These are phyloP conservation scores for Heliconius hortense DNA, from an alignment of 2,888 invertebrate genomes.

Conservation along the genomic window DNA sequence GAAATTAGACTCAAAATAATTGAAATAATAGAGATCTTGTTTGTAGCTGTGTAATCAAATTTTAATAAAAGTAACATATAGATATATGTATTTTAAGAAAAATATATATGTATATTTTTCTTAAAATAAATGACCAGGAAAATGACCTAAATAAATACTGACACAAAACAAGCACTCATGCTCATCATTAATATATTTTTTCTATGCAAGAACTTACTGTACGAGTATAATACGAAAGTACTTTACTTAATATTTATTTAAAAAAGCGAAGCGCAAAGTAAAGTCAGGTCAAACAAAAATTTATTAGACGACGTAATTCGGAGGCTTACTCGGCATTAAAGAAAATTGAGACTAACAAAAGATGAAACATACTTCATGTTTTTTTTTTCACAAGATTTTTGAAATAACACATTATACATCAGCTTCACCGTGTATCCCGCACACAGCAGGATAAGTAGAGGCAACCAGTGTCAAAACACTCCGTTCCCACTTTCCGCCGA, in stretches of 20 bases:
- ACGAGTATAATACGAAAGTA: neutral
- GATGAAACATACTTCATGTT: constrained; percentile 1
- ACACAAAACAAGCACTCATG: neutral
- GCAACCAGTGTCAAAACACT: no score
- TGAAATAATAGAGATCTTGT: no score
- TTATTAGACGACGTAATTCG: constrained; percentile 13
- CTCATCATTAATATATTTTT: neutral
- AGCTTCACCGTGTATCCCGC: no score
- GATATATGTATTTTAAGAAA: no score
- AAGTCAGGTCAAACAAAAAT: constrained; percentile 11
- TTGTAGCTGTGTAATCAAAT: no score
- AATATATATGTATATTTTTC: no score
- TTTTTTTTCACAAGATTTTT: constrained; percentile 2
- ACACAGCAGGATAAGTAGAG: no score
- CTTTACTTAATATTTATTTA: neutral
- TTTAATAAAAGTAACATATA: no score
- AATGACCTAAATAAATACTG: neutral
- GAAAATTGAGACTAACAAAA: constrained; percentile 16
- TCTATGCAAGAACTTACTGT: neutral
- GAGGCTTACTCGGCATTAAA: neutral
- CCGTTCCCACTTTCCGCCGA: no score
- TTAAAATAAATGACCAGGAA: no score
- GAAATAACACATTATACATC: neutral
- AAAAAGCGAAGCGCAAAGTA: neutral
- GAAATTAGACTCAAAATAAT: neutral